These are phyloP conservation scores for Drosophila pruinosa DNA, from an alignment of 1,140 invertebrate species.

Conservation along the genomic window DNA sequence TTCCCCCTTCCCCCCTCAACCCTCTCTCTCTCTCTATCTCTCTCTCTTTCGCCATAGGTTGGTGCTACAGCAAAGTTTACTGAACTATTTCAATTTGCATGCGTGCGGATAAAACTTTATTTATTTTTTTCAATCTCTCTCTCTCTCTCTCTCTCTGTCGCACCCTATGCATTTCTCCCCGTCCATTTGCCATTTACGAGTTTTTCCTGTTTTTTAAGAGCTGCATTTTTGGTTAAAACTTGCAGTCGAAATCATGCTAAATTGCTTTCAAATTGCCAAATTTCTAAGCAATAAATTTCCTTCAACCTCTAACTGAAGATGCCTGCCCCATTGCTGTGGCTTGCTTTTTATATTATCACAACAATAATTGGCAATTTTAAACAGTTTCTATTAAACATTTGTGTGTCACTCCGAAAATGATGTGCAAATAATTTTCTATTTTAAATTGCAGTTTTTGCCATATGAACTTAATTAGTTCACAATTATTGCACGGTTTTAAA, in stretches of 20 bases:
- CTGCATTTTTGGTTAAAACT: conserved; percentile 12
- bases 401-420: no score
- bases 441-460: no score
- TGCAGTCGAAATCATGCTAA: conserved; percentile 13
- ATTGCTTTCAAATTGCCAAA: conserved; percentile 20
- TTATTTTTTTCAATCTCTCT: neutral
- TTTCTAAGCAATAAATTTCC: conserved; percentile 18
- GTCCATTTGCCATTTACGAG: neutral
- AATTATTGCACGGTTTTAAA: no score
- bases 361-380: neutral
- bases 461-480: neutral
- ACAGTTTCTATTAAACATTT: no score
- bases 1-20: neutral
- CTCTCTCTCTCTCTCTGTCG: neutral
- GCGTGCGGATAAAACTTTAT: conserved; percentile 29
- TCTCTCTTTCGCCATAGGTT: neutral
- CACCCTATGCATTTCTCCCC: neutral
- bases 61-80: conserved; percentile 22
- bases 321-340: neutral
- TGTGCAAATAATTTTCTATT: no score
- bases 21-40: neutral
- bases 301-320: no score
- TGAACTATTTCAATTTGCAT: conserved; percentile 46
- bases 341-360: neutral
- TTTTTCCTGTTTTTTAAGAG: conserved; percentile 10